Evolutionary conservation across 1,140 invertebrate genomes (phyloP).

Genomic region (Eupristina koningsbergeri): DNA sequence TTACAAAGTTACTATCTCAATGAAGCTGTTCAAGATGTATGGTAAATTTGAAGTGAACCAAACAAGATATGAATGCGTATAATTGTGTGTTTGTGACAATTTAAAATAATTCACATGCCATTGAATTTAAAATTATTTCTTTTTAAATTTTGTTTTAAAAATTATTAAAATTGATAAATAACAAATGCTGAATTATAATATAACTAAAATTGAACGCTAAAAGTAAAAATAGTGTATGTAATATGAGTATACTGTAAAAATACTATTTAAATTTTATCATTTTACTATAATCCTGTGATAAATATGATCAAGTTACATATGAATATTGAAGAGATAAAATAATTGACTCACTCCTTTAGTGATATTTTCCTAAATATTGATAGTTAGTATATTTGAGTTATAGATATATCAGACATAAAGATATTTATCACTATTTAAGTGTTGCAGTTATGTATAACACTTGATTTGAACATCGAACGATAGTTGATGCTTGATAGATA

Average conservation of each 20-base stretch:
- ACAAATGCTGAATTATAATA: not conserved
- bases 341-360: slow-evolving; percentile 10
- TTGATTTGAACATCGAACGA: slow-evolving; percentile 36
- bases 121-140: slow-evolving; percentile 32
- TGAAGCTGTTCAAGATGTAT: not conserved
- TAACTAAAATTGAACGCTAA: not conserved
- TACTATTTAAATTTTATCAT: slow-evolving; percentile 16
- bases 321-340: slow-evolving; percentile 10
- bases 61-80: slow-evolving; percentile 24
- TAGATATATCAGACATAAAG: not conserved
- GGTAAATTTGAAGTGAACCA: slow-evolving; percentile 26
- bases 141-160: slow-evolving; percentile 24
- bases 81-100: not conserved
- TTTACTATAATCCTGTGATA: slow-evolving; percentile 46
- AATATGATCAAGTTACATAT: slow-evolving; percentile 26
- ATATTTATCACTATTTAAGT: slow-evolving; percentile 21
- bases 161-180: not conserved
- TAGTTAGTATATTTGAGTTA: slow-evolving; percentile 13
- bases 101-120: slow-evolving; percentile 32
- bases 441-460: slow-evolving; percentile 8
- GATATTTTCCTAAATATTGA: slow-evolving; percentile 17
- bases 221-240: slow-evolving; percentile 24
- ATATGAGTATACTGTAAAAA: slow-evolving; percentile 32
- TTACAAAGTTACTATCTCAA: slow-evolving; percentile 24
- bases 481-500: slow-evolving; percentile 38